phyloP scores from a whole-genome alignment of 2,797 vertebrate species.

The Melopsittacus undulatus region DNA sequence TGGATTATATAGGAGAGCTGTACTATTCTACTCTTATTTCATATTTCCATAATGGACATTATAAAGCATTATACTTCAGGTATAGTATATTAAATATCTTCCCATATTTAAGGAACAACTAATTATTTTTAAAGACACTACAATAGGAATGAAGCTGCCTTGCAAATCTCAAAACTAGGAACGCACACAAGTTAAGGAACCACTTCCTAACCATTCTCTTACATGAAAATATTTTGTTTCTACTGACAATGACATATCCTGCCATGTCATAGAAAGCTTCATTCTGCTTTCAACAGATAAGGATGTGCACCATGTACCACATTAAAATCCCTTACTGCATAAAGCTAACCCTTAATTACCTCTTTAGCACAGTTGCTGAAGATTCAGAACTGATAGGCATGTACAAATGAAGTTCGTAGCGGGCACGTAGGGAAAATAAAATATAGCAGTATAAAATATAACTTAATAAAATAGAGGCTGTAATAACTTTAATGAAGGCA shows the following conservation, averaged over 20 bases:
- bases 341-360: not conserved
- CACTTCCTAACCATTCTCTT: not conserved
- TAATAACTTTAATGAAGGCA: not conserved
- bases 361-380: not conserved
- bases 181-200: not conserved
- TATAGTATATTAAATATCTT: not conserved
- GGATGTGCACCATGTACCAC: not conserved
- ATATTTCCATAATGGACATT: not conserved
- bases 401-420: not conserved
- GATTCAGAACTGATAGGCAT: not conserved
- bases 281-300: not conserved
- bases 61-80: not conserved
- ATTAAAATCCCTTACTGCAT: not conserved
- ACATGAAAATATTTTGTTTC: not conserved
- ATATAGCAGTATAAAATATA: not conserved
- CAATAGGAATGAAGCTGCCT: not conserved
- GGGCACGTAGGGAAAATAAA: not conserved
- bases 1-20: not conserved
- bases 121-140: not conserved
- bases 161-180: not conserved
- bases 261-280: not conserved
- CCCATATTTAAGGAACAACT: not conserved
- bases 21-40: not conserved
- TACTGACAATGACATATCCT: not conserved
- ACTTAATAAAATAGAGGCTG: not conserved